Evolutionary conservation across 2,888 invertebrate species (phyloP).

Genomic region (Chesias legatella): DNA sequence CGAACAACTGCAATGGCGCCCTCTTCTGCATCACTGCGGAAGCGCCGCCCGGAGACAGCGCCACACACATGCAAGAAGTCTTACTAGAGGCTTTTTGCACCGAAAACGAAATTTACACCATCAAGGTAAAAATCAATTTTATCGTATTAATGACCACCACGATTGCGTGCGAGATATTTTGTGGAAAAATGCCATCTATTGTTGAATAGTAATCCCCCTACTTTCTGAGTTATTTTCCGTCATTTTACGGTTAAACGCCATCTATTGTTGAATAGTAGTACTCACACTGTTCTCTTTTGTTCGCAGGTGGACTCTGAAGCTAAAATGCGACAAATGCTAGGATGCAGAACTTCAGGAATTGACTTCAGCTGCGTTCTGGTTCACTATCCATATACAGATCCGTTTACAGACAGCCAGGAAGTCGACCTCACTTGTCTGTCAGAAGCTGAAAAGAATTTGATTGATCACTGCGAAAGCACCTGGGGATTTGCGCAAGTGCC

Average conservation of each 20-base stretch:
- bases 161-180: too few relatives aligned
- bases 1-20: slow-evolving; percentile 81
- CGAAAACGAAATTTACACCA: slow-evolving; percentile 88
- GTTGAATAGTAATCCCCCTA: slow-evolving; percentile 28
- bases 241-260: background rate
- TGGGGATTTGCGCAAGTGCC: slow-evolving; percentile 83
- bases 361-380: slow-evolving; percentile 81
- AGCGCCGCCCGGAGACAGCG: slow-evolving; percentile 85
- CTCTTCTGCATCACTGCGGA: slow-evolving; percentile 86
- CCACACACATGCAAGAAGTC: slow-evolving; percentile 89
- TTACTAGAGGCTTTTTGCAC: slow-evolving; percentile 88
- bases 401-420: slow-evolving; percentile 67
- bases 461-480: slow-evolving; percentile 84
- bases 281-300: slow-evolving; percentile 45
- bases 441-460: slow-evolving; percentile 81
- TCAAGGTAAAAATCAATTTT: slow-evolving; percentile 79
- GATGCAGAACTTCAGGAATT: slow-evolving; percentile 58
- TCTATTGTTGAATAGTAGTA: slow-evolving; percentile 19
- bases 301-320: slow-evolving; percentile 80
- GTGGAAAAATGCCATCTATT: slow-evolving; percentile 9
- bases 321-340: slow-evolving; percentile 71
- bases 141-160: background rate
- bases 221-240: too few relatives aligned
- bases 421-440: slow-evolving; percentile 73
- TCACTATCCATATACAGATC: slow-evolving; percentile 73